Conservation (phyloP, 2,888 invertebrate species). For the Agelastica alni region DNA sequence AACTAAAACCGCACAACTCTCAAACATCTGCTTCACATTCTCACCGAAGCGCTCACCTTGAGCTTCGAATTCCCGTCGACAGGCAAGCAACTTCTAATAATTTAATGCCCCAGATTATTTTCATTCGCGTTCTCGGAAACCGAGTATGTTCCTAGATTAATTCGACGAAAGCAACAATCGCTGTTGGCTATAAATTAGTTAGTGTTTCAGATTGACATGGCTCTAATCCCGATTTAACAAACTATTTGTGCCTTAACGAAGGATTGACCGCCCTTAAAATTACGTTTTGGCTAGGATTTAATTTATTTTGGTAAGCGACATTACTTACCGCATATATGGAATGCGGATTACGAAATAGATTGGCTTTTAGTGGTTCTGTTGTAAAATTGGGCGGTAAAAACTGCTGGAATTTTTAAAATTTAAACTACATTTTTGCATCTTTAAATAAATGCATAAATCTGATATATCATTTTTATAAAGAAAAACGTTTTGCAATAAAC, state of each 20-base stretch:
- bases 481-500: too few species aligned
- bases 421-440: too few species aligned
- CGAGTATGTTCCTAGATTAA: not conserved
- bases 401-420: too few species aligned
- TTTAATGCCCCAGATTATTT: constrained; percentile 1
- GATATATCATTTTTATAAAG: too few species aligned
- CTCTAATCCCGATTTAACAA: constrained; percentile 11
- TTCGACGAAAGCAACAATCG: not conserved
- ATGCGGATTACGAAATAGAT: not conserved
- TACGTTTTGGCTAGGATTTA: constrained; percentile 16
- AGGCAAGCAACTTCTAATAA: constrained; percentile 1
- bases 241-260: constrained; percentile 20
- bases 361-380: too few species aligned
- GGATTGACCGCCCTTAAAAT: constrained; percentile 21
- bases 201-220: constrained; percentile 4
- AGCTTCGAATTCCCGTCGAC: constrained; percentile 1
- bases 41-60: not conserved
- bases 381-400: too few species aligned
- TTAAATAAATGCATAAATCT: too few species aligned
- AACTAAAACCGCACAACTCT: constrained; percentile 2
- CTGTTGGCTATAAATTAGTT: not conserved
- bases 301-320: constrained; percentile 20
- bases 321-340: constrained; percentile 9
- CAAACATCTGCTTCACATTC: constrained; percentile 1
- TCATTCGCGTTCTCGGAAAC: not conserved